These are phyloP conservation scores for Pocillopora verrucosa DNA, from an alignment of 64 coral and sea anemone species.

Conservation along the genomic window DNA sequence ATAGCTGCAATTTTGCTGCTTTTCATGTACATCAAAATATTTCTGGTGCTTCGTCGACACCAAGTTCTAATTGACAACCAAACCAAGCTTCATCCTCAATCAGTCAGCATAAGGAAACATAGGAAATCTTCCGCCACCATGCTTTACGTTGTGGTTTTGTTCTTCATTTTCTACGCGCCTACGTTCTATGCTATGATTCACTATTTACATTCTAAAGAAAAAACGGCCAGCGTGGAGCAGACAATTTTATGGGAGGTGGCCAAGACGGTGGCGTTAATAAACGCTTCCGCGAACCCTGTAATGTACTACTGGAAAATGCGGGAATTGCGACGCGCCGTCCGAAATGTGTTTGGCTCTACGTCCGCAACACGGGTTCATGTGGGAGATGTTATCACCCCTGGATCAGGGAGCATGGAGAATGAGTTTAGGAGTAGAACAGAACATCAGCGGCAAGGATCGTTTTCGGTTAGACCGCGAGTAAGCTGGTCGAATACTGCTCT, in stretches of 20 bases:
- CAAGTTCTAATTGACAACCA: slow-evolving; percentile 18
- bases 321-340: slow-evolving; percentile 9
- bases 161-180: slow-evolving; percentile 54
- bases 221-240: background rate
- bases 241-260: slow-evolving; percentile 36
- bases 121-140: slow-evolving; percentile 57
- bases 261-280: slow-evolving; percentile 37
- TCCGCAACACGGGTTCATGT: background rate
- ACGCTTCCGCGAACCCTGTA: slow-evolving; percentile 51
- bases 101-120: background rate
- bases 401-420: slow-evolving; percentile 3
- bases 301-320: slow-evolving; percentile 64
- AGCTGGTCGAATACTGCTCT: background rate
- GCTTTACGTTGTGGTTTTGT: slow-evolving; percentile 47
- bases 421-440: background rate
- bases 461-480: background rate
- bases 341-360: background rate
- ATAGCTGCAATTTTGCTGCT: slow-evolving; percentile 5
- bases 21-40: slow-evolving; percentile 28
- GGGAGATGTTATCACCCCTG: background rate
- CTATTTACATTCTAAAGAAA: background rate
- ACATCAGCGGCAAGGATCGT: background rate
- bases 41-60: slow-evolving; percentile 11
- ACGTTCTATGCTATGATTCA: slow-evolving; percentile 40
- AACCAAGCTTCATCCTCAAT: background rate